phyloP scores from a whole-genome alignment of 2,797 vertebrate species.

The Mormyrops boulengeri region DNA sequence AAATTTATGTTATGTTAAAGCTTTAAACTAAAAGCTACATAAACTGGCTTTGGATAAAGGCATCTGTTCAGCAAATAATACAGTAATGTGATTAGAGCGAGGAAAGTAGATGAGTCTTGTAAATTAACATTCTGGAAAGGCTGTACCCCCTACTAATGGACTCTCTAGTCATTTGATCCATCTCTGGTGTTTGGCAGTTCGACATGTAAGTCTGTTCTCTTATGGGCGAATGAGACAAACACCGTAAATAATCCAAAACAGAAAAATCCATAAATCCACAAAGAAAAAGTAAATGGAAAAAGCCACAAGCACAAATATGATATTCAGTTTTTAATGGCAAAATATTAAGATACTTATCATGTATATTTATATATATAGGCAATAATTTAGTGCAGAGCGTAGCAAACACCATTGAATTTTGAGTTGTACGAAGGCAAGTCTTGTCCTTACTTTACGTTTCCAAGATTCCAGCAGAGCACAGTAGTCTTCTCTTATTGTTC shows the following conservation, averaged over 20 bases:
- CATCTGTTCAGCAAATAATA: neutral
- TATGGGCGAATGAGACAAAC: neutral
- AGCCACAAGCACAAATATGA: neutral
- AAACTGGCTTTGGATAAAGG: neutral
- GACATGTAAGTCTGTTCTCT: neutral
- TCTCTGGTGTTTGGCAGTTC: neutral
- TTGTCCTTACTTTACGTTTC: neutral
- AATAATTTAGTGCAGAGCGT: too few species aligned
- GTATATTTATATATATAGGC: too few species aligned
- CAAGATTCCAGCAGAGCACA: neutral
- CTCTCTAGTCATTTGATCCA: neutral
- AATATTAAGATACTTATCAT: too few species aligned
- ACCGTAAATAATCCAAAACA: neutral
- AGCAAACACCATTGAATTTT: neutral
- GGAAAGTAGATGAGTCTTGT: neutral
- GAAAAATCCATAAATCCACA: neutral
- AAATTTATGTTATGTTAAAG: neutral
- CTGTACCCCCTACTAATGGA: neutral
- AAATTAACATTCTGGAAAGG: neutral
- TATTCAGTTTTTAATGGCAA: neutral
- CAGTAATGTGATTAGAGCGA: neutral
- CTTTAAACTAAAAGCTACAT: neutral
- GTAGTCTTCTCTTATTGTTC: neutral
- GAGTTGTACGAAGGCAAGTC: neutral
- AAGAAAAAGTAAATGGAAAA: neutral